Base-by-base conservation (phyloP, 2,113 vertebrate genomes). In the Phyllostomus discolor region DNA sequence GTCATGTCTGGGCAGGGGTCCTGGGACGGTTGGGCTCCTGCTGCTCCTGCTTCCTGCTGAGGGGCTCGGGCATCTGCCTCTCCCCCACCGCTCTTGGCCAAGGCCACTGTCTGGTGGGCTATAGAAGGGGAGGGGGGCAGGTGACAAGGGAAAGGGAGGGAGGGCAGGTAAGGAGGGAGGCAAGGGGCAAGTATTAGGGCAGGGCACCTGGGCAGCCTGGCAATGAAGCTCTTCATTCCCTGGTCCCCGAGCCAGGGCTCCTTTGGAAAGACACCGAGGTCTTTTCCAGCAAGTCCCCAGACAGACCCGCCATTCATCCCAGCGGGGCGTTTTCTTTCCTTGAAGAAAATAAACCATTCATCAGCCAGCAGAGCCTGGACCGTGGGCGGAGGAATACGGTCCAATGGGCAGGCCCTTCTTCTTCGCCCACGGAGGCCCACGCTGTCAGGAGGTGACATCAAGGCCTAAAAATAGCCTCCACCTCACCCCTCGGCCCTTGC, bases 301-400 rank as follows among this genome's bases (percentile, higher is more conserved):
- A 96, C 91, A 95, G 94, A 92, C 69, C n/a, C 82, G 16, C 90
- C 91, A 93, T 98, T 96, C 97, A 96, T 92, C 66, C 33, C 46
- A 46, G 75, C 24, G 9, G 91, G 0, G 1, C 17, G 0, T 46
- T 90, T 79, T 64, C 31, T 64, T 64, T 48, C 88, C 41, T 41
- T 76, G 43, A 48, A 96, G 70, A 92, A 95, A 97, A 66, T 38
- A 80, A 80, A n/a, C 46, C 8, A 11, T 62, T 75, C 41, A 5
- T 38, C 57, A 94, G 84, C 94, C 87, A 91, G 73, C 62, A 70
- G 94, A 46, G 90, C 66, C 52, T 90, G 80, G 95, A 92, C 94
- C 10, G 10, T 76, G 57, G 66, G 46, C 69, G 4, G 22, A 72
- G 28, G 57, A 79, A 73, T 46, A 1, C 10, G 0, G 78, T 67